Evolutionary conservation across 2,113 vertebrate species (phyloP).

Genomic region (Corythoichthys haematopterus): DNA sequence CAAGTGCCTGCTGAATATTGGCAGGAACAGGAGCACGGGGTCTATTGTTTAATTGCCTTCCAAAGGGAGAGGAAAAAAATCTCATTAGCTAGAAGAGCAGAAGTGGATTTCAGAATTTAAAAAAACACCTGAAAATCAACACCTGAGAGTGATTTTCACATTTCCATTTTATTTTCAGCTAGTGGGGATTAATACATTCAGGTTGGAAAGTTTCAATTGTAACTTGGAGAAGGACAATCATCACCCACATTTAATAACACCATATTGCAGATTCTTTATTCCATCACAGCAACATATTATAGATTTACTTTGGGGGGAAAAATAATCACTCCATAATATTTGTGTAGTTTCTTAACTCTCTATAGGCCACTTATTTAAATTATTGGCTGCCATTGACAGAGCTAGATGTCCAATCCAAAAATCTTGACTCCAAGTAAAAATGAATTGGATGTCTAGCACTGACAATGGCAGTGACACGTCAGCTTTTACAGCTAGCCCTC

Average conservation of each 20-base stretch:
- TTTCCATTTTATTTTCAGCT: conserved; percentile 14
- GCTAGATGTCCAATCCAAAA: too few species aligned
- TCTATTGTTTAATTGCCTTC: conserved; percentile 55
- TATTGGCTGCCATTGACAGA: too few species aligned
- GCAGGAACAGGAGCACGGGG: conserved; percentile 31
- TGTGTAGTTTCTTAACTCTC: background rate
- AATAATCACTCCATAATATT: background rate
- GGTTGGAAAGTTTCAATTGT: background rate
- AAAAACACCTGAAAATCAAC: background rate
- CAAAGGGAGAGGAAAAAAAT: conserved; percentile 32
- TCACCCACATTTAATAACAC: conserved; percentile 5
- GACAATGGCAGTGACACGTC: too few species aligned
- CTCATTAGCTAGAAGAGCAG: conserved; percentile 39
- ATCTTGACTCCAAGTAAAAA: too few species aligned
- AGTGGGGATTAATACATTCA: background rate
- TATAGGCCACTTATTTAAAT: too few species aligned
- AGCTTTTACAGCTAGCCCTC: too few species aligned
- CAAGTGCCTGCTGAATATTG: conserved; percentile 38
- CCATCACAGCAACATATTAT: conserved; percentile 15
- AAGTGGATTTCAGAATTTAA: conserved; percentile 23
- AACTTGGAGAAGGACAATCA: background rate
- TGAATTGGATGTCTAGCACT: too few species aligned
- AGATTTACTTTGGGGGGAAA: conserved; percentile 12
- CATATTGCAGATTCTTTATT: conserved; percentile 25
- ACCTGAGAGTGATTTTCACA: conserved; percentile 9